phyloP scores from a whole-genome alignment of 2,113 vertebrate genomes.

The Gila orcuttii region DNA sequence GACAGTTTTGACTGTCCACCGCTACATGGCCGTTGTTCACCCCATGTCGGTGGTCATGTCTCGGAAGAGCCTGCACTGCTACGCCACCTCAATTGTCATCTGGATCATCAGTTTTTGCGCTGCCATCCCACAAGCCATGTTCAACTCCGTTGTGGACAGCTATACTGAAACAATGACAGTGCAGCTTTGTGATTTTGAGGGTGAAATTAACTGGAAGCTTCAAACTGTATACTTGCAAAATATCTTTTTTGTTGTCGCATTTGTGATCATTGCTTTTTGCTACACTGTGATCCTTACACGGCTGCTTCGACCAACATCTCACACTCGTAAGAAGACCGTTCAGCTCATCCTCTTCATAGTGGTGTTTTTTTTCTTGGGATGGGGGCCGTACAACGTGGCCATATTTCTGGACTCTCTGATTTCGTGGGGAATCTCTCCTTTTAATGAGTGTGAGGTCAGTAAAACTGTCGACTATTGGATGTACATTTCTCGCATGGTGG shows the following conservation, averaged over 20 bases:
- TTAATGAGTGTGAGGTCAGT: constrained; percentile 57
- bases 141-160: constrained; percentile 55
- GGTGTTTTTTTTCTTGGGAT: constrained; percentile 87
- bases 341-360: constrained; percentile 88
- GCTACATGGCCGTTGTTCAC: constrained; percentile 82
- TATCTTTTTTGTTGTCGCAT: constrained; percentile 78
- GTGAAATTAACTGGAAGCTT: constrained; percentile 52
- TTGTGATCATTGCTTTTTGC: constrained; percentile 80
- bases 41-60: constrained; percentile 79
- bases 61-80: constrained; percentile 60
- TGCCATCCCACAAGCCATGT: constrained; percentile 75
- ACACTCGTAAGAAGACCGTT: constrained; percentile 81
- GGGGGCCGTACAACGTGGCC: constrained; percentile 88
- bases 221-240: constrained; percentile 81
- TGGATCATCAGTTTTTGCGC: constrained; percentile 79
- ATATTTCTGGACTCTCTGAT: constrained; percentile 77
- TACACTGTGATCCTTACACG: constrained; percentile 82
- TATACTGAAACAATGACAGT: fast-evolving
- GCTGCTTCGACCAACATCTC: constrained; percentile 76
- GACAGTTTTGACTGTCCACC: constrained; percentile 84
- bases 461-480: constrained; percentile 67
- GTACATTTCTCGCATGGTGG: constrained; percentile 78
- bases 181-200: constrained; percentile 65
- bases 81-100: constrained; percentile 67
- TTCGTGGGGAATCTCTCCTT: background rate